Evolutionary conservation across 2,113 vertebrate species (phyloP).

Genomic region (Etheostoma cragini): DNA sequence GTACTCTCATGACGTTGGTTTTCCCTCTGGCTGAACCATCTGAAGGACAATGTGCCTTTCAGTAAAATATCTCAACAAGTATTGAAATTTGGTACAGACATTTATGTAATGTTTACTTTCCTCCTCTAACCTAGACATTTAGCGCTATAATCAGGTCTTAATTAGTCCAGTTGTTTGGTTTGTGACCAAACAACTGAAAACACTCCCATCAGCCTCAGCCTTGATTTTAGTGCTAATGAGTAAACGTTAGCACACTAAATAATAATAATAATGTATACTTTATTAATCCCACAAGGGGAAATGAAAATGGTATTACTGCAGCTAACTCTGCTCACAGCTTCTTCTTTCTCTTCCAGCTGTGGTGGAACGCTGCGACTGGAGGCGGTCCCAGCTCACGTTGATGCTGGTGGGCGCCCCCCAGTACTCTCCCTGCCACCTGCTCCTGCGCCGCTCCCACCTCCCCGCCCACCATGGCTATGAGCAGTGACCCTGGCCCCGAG

Average conservation of each 20-base stretch:
- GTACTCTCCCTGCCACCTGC: slow-evolving; percentile 37
- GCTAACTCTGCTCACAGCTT: not conserved
- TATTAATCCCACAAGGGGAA: no score
- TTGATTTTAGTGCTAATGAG: no score
- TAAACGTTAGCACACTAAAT: no score
- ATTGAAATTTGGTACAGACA: no score
- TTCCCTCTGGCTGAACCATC: no score
- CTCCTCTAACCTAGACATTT: no score
- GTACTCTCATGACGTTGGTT: no score
- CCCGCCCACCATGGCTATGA: slow-evolving; percentile 78
- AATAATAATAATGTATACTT: no score
- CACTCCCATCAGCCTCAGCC: no score
- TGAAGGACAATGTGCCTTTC: no score
- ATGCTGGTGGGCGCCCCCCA: slow-evolving; percentile 55
- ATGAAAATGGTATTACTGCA: not conserved
- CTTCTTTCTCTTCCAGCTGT: slow-evolving; percentile 50
- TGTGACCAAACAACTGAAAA: not conserved
- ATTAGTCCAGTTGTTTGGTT: not conserved
- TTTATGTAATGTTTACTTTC: no score
- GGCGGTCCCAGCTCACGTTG: slow-evolving; percentile 57
- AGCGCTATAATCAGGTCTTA: not conserved
- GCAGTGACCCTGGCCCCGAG: slow-evolving; percentile 69
- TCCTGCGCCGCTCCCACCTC: slow-evolving; percentile 31
- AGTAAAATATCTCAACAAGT: no score
- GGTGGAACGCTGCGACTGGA: not conserved